Conservation (phyloP, 1,140 invertebrate species). For the Bombus pyrosoma region DNA sequence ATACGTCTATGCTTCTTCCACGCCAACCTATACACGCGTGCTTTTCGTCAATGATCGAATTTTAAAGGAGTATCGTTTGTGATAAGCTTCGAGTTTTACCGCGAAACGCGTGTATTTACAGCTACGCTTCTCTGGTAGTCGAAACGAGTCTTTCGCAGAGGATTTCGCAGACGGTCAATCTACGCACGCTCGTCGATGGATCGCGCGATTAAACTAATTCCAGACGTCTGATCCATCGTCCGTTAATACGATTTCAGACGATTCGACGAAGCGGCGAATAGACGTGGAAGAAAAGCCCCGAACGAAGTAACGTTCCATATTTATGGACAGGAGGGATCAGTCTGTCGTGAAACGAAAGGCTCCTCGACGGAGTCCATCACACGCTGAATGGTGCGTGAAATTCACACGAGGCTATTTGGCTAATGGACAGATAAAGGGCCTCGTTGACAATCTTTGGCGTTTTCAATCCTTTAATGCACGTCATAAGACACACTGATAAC, state of each 20-base stretch:
- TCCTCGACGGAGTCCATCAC: constrained; percentile 42
- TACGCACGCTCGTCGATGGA: too few relatives aligned
- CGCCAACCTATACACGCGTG: not conserved
- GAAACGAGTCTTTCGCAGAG: too few relatives aligned
- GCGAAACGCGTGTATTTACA: too few relatives aligned
- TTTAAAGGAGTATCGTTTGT: not conserved
- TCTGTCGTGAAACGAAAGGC: constrained; percentile 18
- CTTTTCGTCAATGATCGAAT: not conserved
- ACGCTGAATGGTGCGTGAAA: constrained; percentile 60
- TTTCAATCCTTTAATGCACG: constrained; percentile 77
- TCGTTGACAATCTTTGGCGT: constrained; percentile 76
- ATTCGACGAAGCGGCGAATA: not conserved
- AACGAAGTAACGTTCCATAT: constrained; percentile 22
- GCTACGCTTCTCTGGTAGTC: not conserved
- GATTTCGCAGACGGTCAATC: not conserved
- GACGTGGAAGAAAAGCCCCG: not conserved
- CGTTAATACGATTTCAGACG: not conserved
- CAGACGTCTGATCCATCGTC: not conserved
- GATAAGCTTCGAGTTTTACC: too few relatives aligned
- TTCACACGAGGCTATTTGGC: constrained; percentile 72
- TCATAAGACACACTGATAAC: constrained; percentile 78
- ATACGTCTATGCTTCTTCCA: not conserved
- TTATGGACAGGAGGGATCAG: constrained; percentile 37
- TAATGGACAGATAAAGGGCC: constrained; percentile 77
- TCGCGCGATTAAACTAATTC: not conserved